phyloP scores from a whole-genome alignment of 2,888 invertebrate species.

The Drosophila flavopinicola region DNA sequence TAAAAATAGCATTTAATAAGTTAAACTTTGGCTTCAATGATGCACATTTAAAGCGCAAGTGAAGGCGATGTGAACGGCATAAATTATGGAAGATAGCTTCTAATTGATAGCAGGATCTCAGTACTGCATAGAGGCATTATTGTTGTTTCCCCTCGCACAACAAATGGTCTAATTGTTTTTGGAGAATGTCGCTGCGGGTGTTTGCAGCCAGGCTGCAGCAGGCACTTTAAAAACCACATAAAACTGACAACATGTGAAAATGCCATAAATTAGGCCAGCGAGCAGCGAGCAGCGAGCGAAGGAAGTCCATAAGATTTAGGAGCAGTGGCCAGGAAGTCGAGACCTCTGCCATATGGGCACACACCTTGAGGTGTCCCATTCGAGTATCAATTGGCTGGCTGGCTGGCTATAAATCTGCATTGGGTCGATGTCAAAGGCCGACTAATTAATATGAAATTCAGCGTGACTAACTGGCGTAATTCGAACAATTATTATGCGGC shows the following conservation, averaged over 20 bases:
- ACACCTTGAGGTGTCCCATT: slow-evolving; percentile 56
- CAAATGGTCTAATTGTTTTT: slow-evolving; percentile 63
- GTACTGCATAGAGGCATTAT: slow-evolving; percentile 49
- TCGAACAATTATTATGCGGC: slow-evolving; percentile 44
- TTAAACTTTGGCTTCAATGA: slow-evolving; percentile 7
- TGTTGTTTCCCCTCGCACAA: slow-evolving; percentile 38
- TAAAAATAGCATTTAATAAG: slow-evolving; percentile 31
- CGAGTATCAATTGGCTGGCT: slow-evolving; percentile 65
- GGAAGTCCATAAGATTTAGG: slow-evolving; percentile 64
- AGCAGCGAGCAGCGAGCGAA: slow-evolving; percentile 14
- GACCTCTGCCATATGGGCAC: slow-evolving; percentile 68
- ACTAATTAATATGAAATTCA: slow-evolving; percentile 71
- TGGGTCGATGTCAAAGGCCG: slow-evolving; percentile 47
- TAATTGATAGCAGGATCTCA: slow-evolving; percentile 44
- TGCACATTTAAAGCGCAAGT: slow-evolving; percentile 46
- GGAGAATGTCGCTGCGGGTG: slow-evolving; percentile 72
- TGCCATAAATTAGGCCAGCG: slow-evolving; percentile 72
- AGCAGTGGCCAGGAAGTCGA: slow-evolving; percentile 62
- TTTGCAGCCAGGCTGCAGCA: slow-evolving; percentile 32
- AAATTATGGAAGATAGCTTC: slow-evolving; percentile 59
- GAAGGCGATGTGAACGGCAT: slow-evolving; percentile 59
- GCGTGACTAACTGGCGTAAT: slow-evolving; percentile 69
- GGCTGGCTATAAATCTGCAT: slow-evolving; percentile 65
- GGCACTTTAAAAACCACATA: slow-evolving; percentile 77
- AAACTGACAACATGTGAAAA: slow-evolving; percentile 82